Evolutionary conservation across 2,888 invertebrate species (phyloP).

Genomic region (Troilus luridus): DNA sequence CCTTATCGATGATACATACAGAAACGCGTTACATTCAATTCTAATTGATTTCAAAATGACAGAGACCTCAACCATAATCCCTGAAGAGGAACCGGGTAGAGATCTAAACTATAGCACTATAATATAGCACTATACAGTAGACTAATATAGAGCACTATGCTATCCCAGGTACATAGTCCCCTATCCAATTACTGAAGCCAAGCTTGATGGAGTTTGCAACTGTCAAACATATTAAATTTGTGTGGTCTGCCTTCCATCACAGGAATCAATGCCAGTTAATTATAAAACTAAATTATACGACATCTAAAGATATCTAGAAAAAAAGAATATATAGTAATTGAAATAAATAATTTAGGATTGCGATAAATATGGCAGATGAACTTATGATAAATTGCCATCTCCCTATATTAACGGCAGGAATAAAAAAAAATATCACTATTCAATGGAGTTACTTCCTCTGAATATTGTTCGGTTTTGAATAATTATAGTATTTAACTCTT

Average conservation of each 20-base stretch:
- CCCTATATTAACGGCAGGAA: too few relatives aligned
- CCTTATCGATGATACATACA: neutral
- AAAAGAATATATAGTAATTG: neutral
- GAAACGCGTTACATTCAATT: neutral
- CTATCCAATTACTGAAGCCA: neutral
- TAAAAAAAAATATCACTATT: too few relatives aligned
- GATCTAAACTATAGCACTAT: too few relatives aligned
- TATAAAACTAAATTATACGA: neutral
- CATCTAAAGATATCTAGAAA: neutral
- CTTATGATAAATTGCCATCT: too few relatives aligned
- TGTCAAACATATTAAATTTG: constrained; percentile 38
- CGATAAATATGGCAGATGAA: too few relatives aligned
- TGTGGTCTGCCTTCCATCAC: neutral
- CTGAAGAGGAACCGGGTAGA: neutral
- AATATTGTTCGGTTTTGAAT: too few relatives aligned
- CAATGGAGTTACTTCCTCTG: too few relatives aligned
- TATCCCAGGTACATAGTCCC: neutral
- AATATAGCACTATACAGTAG: neutral
- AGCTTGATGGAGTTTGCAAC: neutral
- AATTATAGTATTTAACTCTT: too few relatives aligned
- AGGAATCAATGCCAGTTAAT: neutral
- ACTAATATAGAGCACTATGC: neutral
- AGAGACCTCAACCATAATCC: neutral
- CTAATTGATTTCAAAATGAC: neutral
- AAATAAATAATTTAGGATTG: too few relatives aligned